phyloP scores from a whole-genome alignment of 2,113 vertebrate genomes.

The Zapornia atra region DNA sequence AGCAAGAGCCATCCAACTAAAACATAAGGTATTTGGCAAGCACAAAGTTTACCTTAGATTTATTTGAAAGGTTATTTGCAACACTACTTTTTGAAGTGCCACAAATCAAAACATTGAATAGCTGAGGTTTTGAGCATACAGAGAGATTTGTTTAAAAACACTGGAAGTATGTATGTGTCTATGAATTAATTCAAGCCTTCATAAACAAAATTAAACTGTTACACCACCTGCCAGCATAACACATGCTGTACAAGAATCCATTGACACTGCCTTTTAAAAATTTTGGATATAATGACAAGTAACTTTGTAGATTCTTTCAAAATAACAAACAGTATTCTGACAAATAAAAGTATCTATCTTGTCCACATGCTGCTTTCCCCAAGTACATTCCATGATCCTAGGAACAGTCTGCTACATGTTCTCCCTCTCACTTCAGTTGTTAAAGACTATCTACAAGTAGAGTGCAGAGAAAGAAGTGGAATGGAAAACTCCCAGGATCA shows the following conservation, averaged over 20 bases:
- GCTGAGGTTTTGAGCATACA: neutral
- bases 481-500: neutral
- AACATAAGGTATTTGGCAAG: neutral
- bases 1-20: neutral
- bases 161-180: neutral
- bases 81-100: neutral
- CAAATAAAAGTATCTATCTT: neutral
- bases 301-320: neutral
- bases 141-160: neutral
- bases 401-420: neutral
- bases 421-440: neutral
- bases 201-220: slow-evolving; percentile 31
- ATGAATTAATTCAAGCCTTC: slow-evolving; percentile 8
- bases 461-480: neutral
- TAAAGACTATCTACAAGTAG: neutral
- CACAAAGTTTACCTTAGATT: neutral
- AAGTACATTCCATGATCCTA: neutral
- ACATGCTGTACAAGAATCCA: slow-evolving; percentile 9
- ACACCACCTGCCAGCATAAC: slow-evolving; percentile 14
- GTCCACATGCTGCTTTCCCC: neutral
- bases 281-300: neutral
- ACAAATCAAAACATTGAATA: slow-evolving; percentile 16
- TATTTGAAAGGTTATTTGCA: neutral
- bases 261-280: neutral
- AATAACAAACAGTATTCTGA: neutral